Conservation (phyloP, 2,888 invertebrate species). For the Campopleginae sp. region DNA sequence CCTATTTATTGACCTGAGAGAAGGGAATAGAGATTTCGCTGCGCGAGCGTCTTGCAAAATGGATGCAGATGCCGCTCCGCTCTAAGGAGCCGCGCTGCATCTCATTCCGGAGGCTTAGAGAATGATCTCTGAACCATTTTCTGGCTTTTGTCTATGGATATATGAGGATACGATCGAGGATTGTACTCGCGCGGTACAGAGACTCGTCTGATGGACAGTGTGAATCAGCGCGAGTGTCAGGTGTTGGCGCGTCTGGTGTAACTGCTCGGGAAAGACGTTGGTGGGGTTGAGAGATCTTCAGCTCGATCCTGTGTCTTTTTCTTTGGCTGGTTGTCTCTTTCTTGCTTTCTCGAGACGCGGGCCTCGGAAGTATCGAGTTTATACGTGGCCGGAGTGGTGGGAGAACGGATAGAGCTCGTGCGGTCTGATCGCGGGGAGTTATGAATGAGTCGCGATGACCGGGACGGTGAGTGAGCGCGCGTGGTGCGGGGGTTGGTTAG, state of each 20-base stretch:
- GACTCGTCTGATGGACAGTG: constrained; percentile 44
- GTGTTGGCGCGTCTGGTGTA: constrained; percentile 64
- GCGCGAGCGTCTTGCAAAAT: background rate
- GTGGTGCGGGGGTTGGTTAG: constrained; percentile 27
- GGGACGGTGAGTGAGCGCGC: constrained; percentile 52
- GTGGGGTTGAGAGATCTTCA: constrained; percentile 59
- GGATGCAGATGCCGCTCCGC: background rate
- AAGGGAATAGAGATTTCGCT: background rate
- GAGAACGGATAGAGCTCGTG: constrained; percentile 61
- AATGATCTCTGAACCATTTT: background rate
- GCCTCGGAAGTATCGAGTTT: constrained; percentile 38
- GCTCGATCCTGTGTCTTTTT: constrained; percentile 52
- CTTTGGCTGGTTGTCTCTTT: constrained; percentile 8
- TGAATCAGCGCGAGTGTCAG: constrained; percentile 61
- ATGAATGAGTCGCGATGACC: constrained; percentile 80
- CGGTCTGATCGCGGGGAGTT: constrained; percentile 76
- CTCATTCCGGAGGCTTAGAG: background rate
- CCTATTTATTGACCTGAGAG: background rate
- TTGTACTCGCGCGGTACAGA: constrained; percentile 3
- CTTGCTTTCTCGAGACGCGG: constrained; percentile 31
- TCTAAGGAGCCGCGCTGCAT: background rate
- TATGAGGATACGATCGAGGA: constrained; percentile 11
- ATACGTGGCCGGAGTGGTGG: constrained; percentile 21
- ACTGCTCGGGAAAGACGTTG: constrained; percentile 47
- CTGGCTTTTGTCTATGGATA: background rate